Base-by-base conservation (phyloP, 2,797 vertebrate genomes). In the Cryptoblepharus egeriae region DNA sequence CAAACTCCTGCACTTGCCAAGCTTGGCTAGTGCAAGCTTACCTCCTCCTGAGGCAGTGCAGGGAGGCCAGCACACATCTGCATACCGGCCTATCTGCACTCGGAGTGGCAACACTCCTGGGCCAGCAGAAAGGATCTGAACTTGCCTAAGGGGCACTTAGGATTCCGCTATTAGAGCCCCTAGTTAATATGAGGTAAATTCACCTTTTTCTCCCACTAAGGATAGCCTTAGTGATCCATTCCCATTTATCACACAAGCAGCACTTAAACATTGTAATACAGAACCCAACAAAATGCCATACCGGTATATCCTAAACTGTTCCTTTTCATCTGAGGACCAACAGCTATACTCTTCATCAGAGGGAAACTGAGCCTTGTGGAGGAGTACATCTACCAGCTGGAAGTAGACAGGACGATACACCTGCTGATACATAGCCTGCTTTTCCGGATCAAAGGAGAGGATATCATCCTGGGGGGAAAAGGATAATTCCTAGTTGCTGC, bases 301-400 rank as follows among this genome's bases (percentile, higher is more conserved):
- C 98, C 98, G 98, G 95, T 99, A 99, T 94, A 99, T 99, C 87
- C 98, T 97, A 94, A 99, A 99, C 88, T 99, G 98, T 90, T 99
- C 98, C 91, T 99, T 99, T 93, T 99, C 98, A 60, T 99, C 98
- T 0, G 97, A 98, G 57, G 98, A 98, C 98, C 98, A 99, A 79
- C 98, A 97, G 15, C 96, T 97, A 0, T 99, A 99, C 85, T 99
- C 98, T 87, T 98, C 97, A 79, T 99, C 98, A 0, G 97, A 96
- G n/a, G 98, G 98, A 80, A 99, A 99, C 94, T 98, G 98, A 52
- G 98, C 98, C 95, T 99, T 99, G 92, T 99, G 98, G 15, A 99
- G 96, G 89, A 99, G 94, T 74, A 99, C 98, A 0, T 99, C 98
- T 89, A 99, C 98, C 87, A 99, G 95, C 94, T 99, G 98, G 93